Evolutionary conservation across 2,888 invertebrate genomes (phyloP), one percentile per base, ranked within the genome.

Genomic region (Oasisia sp.): DNA sequence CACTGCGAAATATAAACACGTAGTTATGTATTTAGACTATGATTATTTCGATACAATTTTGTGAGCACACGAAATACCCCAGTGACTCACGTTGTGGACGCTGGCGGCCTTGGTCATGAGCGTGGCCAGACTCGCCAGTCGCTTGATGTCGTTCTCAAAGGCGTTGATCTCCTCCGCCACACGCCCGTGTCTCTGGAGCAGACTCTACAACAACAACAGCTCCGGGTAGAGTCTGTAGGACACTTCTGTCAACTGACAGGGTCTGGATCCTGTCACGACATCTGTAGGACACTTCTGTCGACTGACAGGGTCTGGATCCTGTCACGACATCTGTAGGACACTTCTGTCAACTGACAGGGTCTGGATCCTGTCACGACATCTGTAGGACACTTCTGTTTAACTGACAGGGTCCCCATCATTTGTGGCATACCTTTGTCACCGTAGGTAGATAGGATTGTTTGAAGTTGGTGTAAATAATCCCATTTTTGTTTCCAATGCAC

Each of bases 81-180:
- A 44, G 45, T 44, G n/a, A 94, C 95, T 95, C 93, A 96, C 96
- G 94, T 96, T 96, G 92, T 96, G 96, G 93, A 95, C 95, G 93
- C 94, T 95, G 32, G 98, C 45, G 98, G 96, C 96, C 93, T 96
- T 96, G 1, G 96, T 96, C 96, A 96, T 96, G 44, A 96, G 94
- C 32, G 96, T 95, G 0, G 98, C 98, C 95, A 98, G 98, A 91
- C 97, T 97, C 94, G 98, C 98, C 32, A 99, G 97, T 93, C 98
- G 97, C 92, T 97, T 97, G 89, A 99, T 98, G 96, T 99, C 99
- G 89, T 97, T 97, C 27, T 95, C 94, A 96, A 99, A 99, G 0
- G 99, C 98, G 93, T 98, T 97, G 89, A 99, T 97, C 97, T 99
- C 98, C 90, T 98, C 98, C 96, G 98, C 98, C 9, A 99, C 97